Conservation (phyloP, 2,113 vertebrate species). For the Labeo rohita region DNA sequence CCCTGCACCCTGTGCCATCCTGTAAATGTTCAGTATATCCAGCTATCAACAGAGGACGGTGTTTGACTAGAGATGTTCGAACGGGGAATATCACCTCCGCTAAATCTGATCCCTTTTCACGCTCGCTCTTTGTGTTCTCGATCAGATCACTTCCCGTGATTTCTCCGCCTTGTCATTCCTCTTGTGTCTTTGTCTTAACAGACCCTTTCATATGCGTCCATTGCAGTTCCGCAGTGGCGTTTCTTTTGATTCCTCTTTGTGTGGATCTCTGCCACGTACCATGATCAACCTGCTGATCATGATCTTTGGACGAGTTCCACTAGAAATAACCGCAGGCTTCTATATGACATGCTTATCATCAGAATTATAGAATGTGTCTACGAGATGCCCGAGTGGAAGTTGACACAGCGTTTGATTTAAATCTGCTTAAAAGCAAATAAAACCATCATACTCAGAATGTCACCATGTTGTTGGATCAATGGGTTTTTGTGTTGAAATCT, state of each 20-base stretch:
- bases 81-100: slow-evolving; percentile 36
- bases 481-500: slow-evolving; percentile 31
- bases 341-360: not conserved
- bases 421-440: slow-evolving; percentile 2
- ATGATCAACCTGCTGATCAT: not conserved
- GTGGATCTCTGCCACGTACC: not conserved
- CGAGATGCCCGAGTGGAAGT: slow-evolving; percentile 1
- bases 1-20: slow-evolving; percentile 69
- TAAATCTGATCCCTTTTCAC: not conserved
- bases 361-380: not conserved
- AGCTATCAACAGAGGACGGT: slow-evolving; percentile 52
- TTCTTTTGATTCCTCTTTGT: slow-evolving; percentile 20
- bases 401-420: not conserved
- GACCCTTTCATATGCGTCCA: not conserved
- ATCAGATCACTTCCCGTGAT: slow-evolving; percentile 9
- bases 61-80: slow-evolving; percentile 16
- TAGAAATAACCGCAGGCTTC: not conserved
- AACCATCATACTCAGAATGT: not conserved
- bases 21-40: slow-evolving; percentile 59
- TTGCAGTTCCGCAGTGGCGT: slow-evolving; percentile 16
- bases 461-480: not conserved
- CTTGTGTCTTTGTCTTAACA: slow-evolving; percentile 41
- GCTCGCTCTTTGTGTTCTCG: slow-evolving; percentile 15
- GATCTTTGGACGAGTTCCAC: not conserved
- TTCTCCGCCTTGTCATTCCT: slow-evolving; percentile 34